Evolutionary conservation across 2,797 vertebrate species (phyloP).

Genomic region (Alfaro cultratus): DNA sequence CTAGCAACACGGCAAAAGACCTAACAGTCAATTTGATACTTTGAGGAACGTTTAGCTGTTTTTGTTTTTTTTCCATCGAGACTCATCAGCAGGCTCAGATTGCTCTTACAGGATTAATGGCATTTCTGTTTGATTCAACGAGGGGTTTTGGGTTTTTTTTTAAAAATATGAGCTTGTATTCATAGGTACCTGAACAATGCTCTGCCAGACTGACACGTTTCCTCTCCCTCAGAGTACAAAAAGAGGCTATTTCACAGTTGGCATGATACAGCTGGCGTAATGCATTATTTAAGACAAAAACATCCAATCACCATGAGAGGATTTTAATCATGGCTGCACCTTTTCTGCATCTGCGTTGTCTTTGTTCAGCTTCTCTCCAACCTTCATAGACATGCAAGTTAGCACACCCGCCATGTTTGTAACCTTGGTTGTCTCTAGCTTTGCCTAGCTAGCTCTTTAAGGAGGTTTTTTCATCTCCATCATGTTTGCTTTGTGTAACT

Average conservation of each 20-base stretch:
- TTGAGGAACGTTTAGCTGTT: constrained; percentile 21
- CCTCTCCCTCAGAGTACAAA: not conserved
- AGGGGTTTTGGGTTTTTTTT: not conserved
- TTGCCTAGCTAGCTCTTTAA: not conserved
- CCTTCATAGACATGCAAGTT: not conserved
- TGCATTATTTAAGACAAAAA: not conserved
- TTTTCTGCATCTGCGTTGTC: not conserved
- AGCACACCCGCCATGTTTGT: not conserved
- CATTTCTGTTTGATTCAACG: constrained; percentile 18
- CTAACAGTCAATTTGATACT: constrained; percentile 20
- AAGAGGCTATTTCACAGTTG: constrained; percentile 5
- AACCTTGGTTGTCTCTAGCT: not conserved
- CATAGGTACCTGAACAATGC: not conserved
- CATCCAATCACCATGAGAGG: not conserved
- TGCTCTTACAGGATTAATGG: constrained; percentile 16
- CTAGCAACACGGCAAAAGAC: not conserved
- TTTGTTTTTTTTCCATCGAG: not conserved
- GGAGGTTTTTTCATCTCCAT: not conserved
- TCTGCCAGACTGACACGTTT: not conserved
- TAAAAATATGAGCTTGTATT: not conserved
- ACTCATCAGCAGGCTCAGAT: constrained; percentile 20
- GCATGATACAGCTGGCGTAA: not conserved
- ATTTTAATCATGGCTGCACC: not conserved
- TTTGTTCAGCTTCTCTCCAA: not conserved
- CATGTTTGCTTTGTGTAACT: not conserved